phyloP scores from a whole-genome alignment of 2,888 invertebrate species.

The Balanococcus diminutus region DNA sequence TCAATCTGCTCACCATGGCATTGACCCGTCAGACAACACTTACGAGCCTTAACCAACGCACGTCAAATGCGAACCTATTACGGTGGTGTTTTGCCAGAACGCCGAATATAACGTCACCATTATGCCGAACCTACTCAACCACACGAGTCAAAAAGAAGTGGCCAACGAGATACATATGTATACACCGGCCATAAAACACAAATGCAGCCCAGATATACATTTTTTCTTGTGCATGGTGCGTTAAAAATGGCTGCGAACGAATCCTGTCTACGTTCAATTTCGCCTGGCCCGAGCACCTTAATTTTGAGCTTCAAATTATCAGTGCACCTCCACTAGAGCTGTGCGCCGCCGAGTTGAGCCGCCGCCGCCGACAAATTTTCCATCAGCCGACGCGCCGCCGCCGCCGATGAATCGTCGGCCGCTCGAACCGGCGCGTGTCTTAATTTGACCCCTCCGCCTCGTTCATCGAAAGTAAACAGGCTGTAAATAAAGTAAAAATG shows the following conservation, averaged over 20 bases:
- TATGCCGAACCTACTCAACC: constrained; percentile 92
- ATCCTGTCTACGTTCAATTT: constrained; percentile 86
- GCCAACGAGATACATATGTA: constrained; percentile 91
- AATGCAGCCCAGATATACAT: constrained; percentile 91
- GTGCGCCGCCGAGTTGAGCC: too few species aligned
- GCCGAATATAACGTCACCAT: constrained; percentile 94
- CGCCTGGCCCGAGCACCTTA: constrained; percentile 87
- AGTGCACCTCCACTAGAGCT: too few species aligned
- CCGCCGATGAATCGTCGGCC: too few species aligned
- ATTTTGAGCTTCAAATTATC: too few species aligned
- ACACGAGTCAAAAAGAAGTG: constrained; percentile 93
- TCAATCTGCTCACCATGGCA: too few species aligned
- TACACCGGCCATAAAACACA: constrained; percentile 90
- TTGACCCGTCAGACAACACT: too few species aligned
- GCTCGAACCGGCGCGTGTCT: too few species aligned
- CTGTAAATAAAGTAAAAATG: too few species aligned
- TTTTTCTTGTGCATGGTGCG: constrained; percentile 95
- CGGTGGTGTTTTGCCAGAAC: constrained; percentile 88
- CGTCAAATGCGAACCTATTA: constrained; percentile 91
- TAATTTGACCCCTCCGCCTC: too few species aligned
- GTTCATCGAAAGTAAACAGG: too few species aligned
- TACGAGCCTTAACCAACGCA: constrained; percentile 68
- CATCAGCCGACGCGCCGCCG: too few species aligned
- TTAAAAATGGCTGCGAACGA: constrained; percentile 82
- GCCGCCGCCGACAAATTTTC: too few species aligned